phyloP scores from a whole-genome alignment of 2,113 vertebrate genomes.

The Eulacestoma nigropectus region DNA sequence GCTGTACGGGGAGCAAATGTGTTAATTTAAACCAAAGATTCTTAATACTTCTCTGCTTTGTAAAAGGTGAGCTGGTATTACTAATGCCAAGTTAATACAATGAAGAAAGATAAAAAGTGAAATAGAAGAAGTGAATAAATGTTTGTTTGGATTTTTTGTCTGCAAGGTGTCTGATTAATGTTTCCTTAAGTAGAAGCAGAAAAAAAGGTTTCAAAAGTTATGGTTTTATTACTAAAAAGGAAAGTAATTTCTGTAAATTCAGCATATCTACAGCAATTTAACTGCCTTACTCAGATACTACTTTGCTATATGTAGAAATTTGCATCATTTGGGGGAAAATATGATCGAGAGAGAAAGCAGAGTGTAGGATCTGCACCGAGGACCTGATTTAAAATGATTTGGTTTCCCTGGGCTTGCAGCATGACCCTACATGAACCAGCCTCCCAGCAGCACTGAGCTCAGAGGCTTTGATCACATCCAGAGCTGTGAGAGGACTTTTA shows the following conservation, averaged over 20 bases:
- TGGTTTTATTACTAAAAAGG: neutral
- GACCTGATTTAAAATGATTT: neutral
- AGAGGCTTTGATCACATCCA: neutral
- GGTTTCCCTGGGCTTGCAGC: neutral
- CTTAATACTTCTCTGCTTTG: neutral
- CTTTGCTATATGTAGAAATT: neutral
- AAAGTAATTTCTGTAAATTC: neutral
- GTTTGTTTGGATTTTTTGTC: neutral
- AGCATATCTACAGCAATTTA: neutral
- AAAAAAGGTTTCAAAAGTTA: neutral
- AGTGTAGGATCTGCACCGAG: neutral
- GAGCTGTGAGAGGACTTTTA: neutral
- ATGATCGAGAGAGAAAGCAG: neutral
- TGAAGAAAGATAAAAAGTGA: neutral
- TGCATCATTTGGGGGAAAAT: neutral
- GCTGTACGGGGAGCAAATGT: neutral
- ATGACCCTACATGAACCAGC: neutral
- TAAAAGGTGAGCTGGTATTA: neutral
- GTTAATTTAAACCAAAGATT: neutral
- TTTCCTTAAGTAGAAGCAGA: neutral
- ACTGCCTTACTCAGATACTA: neutral
- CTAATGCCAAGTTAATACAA: neutral
- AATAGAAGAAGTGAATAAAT: neutral
- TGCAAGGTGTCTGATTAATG: neutral
- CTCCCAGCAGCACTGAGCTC: neutral